Conservation (phyloP, 2,888 invertebrate species). For the Spicauda simplicius region DNA sequence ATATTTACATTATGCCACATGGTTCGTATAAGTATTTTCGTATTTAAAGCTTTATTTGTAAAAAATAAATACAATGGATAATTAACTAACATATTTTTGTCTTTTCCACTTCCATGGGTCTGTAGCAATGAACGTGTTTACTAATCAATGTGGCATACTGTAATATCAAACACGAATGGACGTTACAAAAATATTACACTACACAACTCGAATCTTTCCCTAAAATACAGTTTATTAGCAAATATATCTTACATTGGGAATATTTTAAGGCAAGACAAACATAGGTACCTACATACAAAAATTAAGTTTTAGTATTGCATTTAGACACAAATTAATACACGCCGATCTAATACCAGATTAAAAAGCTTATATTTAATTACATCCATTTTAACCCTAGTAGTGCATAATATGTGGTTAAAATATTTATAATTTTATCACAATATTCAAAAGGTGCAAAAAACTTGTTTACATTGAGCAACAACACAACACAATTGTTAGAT, state of each 20-base stretch:
- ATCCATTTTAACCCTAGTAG: slow-evolving; percentile 14
- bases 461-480: slow-evolving; percentile 27
- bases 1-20: slow-evolving; percentile 31
- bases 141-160: slow-evolving; percentile 26
- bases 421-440: slow-evolving; percentile 8
- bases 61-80: neutral
- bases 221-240: slow-evolving; percentile 34
- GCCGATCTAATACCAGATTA: slow-evolving; percentile 9
- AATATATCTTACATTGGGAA: slow-evolving; percentile 23
- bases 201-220: slow-evolving; percentile 24
- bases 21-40: neutral
- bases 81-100: neutral
- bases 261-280: slow-evolving; percentile 36
- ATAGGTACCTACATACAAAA: slow-evolving; percentile 17
- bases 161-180: slow-evolving; percentile 25
- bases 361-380: slow-evolving; percentile 8
- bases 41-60: neutral
- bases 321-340: slow-evolving; percentile 18
- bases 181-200: slow-evolving; percentile 37
- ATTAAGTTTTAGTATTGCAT: slow-evolving; percentile 16
- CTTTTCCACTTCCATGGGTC: neutral
- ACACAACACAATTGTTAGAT: slow-evolving; percentile 22
- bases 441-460: slow-evolving; percentile 18
- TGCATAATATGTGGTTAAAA: slow-evolving; percentile 12
- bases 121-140: neutral